These are phyloP conservation scores for Pantherophis guttatus DNA, from an alignment of 2,113 vertebrate species.

Conservation along the genomic window DNA sequence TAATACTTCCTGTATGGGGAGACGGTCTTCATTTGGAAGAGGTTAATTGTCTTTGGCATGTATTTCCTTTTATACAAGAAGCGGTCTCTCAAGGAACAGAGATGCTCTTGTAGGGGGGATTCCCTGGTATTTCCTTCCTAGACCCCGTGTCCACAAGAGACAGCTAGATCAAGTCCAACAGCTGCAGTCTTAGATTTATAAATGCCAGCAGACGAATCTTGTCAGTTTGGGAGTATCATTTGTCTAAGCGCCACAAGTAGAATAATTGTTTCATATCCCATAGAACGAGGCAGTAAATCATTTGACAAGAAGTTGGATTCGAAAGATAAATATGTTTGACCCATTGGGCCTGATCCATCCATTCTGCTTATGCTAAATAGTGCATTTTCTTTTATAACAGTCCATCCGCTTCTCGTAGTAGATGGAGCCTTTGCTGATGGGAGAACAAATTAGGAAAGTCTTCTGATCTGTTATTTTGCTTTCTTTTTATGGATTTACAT, in stretches of 20 bases:
- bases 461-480: background rate
- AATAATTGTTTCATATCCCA: slow-evolving; percentile 54
- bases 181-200: slow-evolving; percentile 25
- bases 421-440: background rate
- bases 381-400: slow-evolving; percentile 3
- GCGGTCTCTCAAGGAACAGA: background rate
- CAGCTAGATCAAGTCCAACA: background rate
- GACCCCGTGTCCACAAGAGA: background rate
- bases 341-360: slow-evolving; percentile 43
- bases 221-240: slow-evolving; percentile 49
- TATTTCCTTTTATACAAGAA: background rate
- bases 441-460: background rate
- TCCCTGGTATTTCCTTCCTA: background rate
- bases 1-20: background rate
- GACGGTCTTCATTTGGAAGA: background rate
- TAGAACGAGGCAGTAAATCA: slow-evolving; percentile 53
- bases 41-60: background rate
- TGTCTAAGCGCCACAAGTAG: slow-evolving; percentile 52
- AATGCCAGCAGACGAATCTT: slow-evolving; percentile 38
- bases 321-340: slow-evolving; percentile 60
- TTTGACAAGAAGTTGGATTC: slow-evolving; percentile 44
- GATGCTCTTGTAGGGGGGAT: background rate
- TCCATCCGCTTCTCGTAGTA: background rate
- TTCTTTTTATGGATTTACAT: background rate
- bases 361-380: slow-evolving; percentile 20